These are phyloP conservation scores for Enteromius thamalakanensis DNA, from an alignment of 2,797 vertebrate species.

Conservation along the genomic window DNA sequence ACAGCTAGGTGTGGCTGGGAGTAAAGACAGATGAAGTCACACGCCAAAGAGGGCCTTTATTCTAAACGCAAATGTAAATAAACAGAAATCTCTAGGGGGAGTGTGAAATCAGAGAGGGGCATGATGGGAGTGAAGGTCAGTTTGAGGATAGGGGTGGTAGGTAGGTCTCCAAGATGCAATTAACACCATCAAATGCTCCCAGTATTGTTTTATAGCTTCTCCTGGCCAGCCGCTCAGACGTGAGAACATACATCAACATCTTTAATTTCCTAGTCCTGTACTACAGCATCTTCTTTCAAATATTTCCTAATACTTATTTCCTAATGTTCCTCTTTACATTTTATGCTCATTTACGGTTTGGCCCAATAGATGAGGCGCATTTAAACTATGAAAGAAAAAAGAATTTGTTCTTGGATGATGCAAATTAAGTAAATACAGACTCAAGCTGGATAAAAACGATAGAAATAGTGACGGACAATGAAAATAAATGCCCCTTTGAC, in stretches of 20 bases:
- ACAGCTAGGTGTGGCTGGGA: not conserved
- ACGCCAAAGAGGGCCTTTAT: slow-evolving; percentile 3
- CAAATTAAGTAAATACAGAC: not conserved
- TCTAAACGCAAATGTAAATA: slow-evolving; percentile 34
- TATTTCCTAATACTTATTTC: not conserved
- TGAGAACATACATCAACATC: not conserved
- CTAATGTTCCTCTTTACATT: not conserved
- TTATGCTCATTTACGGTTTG: slow-evolving; percentile 9
- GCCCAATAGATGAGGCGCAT: not conserved
- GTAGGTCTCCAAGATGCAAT: not conserved
- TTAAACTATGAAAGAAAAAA: not conserved
- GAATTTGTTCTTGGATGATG: not conserved
- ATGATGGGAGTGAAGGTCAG: not conserved
- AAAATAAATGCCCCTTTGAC: slow-evolving; percentile 7
- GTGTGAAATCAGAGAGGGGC: slow-evolving; percentile 3
- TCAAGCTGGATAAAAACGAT: not conserved
- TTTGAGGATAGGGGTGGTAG: not conserved
- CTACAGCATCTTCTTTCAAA: not conserved
- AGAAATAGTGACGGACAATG: not conserved
- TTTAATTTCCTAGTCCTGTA: not conserved
- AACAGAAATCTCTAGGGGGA: not conserved
- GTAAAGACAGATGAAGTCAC: not conserved
- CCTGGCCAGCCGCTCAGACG: not conserved
- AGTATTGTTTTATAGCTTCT: not conserved
- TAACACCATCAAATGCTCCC: not conserved